These are phyloP conservation scores for Porites rus DNA, from an alignment of 92 coral and sea anemone species.

Conservation along the genomic window DNA sequence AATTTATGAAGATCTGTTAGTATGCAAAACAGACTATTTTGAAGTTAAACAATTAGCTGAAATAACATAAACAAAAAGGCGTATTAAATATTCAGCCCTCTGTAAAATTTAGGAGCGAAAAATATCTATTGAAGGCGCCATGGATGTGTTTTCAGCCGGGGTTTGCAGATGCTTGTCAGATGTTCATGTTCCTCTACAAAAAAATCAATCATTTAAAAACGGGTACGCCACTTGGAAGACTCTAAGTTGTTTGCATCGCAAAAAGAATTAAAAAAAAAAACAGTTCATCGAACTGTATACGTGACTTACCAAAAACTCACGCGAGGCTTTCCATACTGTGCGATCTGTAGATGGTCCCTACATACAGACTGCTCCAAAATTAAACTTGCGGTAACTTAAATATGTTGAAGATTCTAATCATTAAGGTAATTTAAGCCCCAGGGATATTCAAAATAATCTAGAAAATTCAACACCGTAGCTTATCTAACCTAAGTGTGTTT, in stretches of 20 bases:
- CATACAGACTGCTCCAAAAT: not conserved
- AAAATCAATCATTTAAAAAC: not conserved
- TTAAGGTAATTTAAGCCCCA: not conserved
- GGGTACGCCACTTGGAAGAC: not conserved
- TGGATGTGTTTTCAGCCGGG: not conserved
- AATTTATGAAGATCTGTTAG: not conserved
- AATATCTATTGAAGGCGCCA: not conserved
- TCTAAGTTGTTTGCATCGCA: not conserved
- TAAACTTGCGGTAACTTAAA: not conserved
- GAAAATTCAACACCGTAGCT: not conserved
- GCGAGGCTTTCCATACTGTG: not conserved
- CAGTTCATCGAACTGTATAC: not conserved
- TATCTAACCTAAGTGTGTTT: not conserved
- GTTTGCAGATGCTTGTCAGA: not conserved
- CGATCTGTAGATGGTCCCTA: not conserved
- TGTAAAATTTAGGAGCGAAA: not conserved
- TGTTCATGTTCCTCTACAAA: not conserved
- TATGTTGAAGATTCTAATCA: not conserved
- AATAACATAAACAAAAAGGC: not conserved
- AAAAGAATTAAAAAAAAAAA: too few relatives aligned
- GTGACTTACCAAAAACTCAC: not conserved
- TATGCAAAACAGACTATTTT: constrained; percentile 14
- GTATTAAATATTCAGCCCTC: not conserved
- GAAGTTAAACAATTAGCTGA: not conserved
- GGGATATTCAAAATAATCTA: not conserved